A percentile compares a stretch with the other conserved stretches of the same genome.
phyloP scores from a whole-genome alignment of 1,140 invertebrate species.

The Psilanteris sp. region DNA sequence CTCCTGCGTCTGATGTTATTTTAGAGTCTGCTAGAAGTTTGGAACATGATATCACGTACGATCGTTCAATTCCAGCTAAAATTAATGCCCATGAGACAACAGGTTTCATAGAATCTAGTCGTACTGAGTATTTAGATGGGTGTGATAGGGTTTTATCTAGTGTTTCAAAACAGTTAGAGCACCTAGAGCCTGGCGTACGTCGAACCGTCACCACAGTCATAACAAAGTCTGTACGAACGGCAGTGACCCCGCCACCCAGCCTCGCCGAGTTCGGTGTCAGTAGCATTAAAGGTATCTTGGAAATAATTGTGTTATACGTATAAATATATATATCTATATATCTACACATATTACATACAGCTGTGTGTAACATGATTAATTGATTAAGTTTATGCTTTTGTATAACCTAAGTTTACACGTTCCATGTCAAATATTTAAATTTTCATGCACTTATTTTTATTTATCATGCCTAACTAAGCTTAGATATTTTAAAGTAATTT shows the following conservation, averaged over 20 bases:
- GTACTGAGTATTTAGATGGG: conserved; percentile 48
- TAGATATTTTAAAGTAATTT: too few species aligned
- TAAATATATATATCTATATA: conserved; percentile 64
- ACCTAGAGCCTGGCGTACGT: conserved; percentile 77
- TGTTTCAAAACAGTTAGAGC: conserved; percentile 71
- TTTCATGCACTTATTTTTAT: conserved; percentile 69
- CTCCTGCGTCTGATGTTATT: conserved; percentile 54
- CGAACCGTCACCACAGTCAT: conserved; percentile 80
- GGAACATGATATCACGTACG: too few species aligned
- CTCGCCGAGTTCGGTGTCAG: conserved; percentile 79
- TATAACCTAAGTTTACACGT: conserved; percentile 77
- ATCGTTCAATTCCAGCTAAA: conserved; percentile 2
- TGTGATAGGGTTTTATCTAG: conserved; percentile 65
- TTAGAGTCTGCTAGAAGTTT: conserved; percentile 65
- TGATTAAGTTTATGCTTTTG: conserved; percentile 77
- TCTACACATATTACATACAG: conserved; percentile 77
- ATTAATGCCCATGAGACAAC: too few species aligned
- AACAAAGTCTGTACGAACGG: conserved; percentile 80
- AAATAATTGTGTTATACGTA: conserved; percentile 79
- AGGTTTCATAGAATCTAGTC: conserved; percentile 25
- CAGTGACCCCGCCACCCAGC: conserved; percentile 79
- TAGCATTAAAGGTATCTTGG: conserved; percentile 80
- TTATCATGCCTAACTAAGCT: conserved; percentile 64
- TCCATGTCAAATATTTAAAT: conserved; percentile 67
- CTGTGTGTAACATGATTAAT: conserved; percentile 80